A percentile compares a stretch with the other conserved stretches of the same genome.
Evolutionary conservation across 2,888 invertebrate genomes (phyloP).

Genomic region (Chymomyza procnemis): DNA sequence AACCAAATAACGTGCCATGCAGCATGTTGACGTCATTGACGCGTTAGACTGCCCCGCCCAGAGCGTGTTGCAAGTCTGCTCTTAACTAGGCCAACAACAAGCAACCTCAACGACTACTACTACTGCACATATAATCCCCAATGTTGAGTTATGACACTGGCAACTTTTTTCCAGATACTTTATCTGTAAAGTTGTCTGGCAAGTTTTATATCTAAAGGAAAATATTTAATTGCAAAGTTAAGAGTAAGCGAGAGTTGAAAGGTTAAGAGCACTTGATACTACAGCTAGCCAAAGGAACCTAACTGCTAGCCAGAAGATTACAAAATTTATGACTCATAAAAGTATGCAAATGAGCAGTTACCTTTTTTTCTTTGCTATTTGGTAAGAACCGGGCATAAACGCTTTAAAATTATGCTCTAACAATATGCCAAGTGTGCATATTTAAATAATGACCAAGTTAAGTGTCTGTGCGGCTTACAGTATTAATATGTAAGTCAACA

Average conservation of each 20-base stretch:
- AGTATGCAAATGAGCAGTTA: background rate
- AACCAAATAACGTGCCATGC: slow-evolving; percentile 41
- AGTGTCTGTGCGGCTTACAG: slow-evolving; percentile 14
- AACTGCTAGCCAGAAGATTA: background rate
- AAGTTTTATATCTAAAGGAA: background rate
- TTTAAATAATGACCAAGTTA: background rate
- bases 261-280: background rate
- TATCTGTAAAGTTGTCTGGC: background rate
- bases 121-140: slow-evolving; percentile 26
- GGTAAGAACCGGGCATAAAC: background rate
- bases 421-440: slow-evolving; percentile 14
- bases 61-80: slow-evolving; percentile 2
- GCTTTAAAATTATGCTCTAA: background rate
- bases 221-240: background rate
- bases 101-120: background rate
- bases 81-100: slow-evolving; percentile 31
- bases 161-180: background rate
- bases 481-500: slow-evolving; percentile 32
- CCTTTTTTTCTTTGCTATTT: too few relatives aligned
- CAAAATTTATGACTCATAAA: background rate
- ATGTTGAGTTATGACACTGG: slow-evolving; percentile 1
- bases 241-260: background rate
- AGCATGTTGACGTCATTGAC: background rate
- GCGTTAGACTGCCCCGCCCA: background rate
- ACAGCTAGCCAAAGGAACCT: background rate